Base-by-base conservation (phyloP, 2,888 invertebrate species). In the Lithosia quadra region DNA sequence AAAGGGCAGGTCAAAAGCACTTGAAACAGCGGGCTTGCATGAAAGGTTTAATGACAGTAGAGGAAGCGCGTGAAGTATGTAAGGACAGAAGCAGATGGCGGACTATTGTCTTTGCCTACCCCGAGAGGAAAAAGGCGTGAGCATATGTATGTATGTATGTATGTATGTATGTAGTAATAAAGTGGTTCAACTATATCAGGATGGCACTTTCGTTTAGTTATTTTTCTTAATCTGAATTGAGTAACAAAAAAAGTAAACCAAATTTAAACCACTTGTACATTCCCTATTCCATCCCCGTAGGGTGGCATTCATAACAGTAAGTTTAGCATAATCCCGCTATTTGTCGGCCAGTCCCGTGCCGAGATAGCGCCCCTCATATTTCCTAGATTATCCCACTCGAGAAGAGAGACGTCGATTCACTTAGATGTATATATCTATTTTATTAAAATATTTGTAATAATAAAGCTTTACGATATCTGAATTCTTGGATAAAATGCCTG, bases 291-390 rank as follows among this genome's bases (percentile, higher is more conserved):
- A 39, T 57, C 18, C 24, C 34, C 18, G 56, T 61, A n/a, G 36
- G 34, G 57, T 62, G 39, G 36, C 73, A 74, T 56, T 13, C 74
- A 78, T 81, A 81, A 81, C 81, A 75, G 78, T 79, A 71, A 77
- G 81, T 84, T 90, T 88, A 84, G 77, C 88, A 90, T 90, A 90
- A 90, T 90, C 87, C 85, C 10, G 76, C 86, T 72, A 87, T 89
- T 89, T 88, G 86, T 84, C 76, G 80, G 77, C 67, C 76, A 67
- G 75, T 65, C 74, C 76, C 69, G 72, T 65, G 53, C 75, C 67
- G 66, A 74, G 81, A 83, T 81, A 85, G 78, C 71, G 71, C 74
- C 83, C 83, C 76, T 83, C 83, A 87, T 85, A 86, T 87, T 86
- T 87, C 67, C 72, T 67, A 75, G 87, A 84, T 87, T 85, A 86